Conservation (phyloP, 2,113 vertebrate genomes). For the Takifugu flavidus region DNA sequence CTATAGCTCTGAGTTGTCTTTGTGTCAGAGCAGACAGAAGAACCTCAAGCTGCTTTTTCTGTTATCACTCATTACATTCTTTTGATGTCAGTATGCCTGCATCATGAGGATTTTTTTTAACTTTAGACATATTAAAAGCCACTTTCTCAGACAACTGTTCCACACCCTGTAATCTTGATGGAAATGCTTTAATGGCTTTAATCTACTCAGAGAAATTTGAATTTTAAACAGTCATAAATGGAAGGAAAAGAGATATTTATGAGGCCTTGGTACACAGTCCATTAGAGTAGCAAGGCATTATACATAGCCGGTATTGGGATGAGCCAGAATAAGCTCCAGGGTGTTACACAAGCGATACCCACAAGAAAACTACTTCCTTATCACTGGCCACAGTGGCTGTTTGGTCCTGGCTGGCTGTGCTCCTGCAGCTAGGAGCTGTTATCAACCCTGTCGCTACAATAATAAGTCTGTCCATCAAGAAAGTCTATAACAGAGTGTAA, state of each 20-base stretch:
- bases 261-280: neutral
- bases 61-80: neutral
- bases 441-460: neutral
- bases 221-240: neutral
- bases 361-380: too few species aligned
- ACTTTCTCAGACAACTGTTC: conserved; percentile 3
- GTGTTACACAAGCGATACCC: neutral
- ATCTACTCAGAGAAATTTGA: conserved; percentile 6
- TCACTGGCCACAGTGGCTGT: neutral
- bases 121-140: neutral
- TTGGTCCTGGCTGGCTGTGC: neutral
- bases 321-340: neutral
- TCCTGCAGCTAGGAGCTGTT: neutral
- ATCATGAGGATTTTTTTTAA: neutral
- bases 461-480: neutral
- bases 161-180: conserved; percentile 1
- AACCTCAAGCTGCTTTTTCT: neutral
- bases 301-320: too few species aligned
- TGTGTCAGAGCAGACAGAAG: neutral
- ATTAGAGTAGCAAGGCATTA: too few species aligned
- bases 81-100: neutral
- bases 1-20: neutral
- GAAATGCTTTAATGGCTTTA: conserved; percentile 10
- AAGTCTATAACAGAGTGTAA: neutral
- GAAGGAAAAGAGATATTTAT: neutral